phyloP scores from a whole-genome alignment of 1,140 invertebrate species.

The Listronotus oregonensis region DNA sequence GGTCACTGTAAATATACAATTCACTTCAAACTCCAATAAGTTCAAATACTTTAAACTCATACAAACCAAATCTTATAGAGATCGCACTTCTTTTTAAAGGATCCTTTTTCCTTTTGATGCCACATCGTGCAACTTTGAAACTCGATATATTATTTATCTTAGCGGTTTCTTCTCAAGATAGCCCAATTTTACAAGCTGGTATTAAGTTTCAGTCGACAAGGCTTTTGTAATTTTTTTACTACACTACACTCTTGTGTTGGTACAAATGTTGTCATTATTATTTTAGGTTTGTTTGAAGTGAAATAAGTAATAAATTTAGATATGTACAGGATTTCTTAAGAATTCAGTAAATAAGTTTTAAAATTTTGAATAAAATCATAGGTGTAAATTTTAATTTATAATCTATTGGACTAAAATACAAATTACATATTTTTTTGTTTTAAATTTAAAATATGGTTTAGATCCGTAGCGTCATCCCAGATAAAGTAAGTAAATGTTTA shows the following conservation, averaged over 20 bases:
- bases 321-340: too few species aligned
- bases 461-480: too few species aligned
- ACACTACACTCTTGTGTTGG: conserved; percentile 13
- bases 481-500: too few species aligned
- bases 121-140: conserved; percentile 16
- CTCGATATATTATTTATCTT: conserved; percentile 23
- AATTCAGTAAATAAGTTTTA: too few species aligned
- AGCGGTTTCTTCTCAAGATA: conserved; percentile 22
- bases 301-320: background rate
- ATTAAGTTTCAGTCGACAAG: conserved; percentile 1
- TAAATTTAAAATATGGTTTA: too few species aligned
- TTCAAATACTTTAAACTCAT: too few species aligned
- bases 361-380: too few species aligned
- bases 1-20: too few species aligned
- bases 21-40: too few species aligned
- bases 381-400: too few species aligned
- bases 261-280: conserved; percentile 20
- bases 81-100: conserved; percentile 12
- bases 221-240: conserved; percentile 11
- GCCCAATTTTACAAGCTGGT: conserved; percentile 26
- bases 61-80: background rate
- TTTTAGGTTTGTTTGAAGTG: conserved; percentile 13
- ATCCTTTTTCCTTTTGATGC: conserved; percentile 7
- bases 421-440: too few species aligned
- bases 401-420: too few species aligned